phyloP scores from a whole-genome alignment of 2,113 vertebrate genomes.

The Oceanites oceanicus region DNA sequence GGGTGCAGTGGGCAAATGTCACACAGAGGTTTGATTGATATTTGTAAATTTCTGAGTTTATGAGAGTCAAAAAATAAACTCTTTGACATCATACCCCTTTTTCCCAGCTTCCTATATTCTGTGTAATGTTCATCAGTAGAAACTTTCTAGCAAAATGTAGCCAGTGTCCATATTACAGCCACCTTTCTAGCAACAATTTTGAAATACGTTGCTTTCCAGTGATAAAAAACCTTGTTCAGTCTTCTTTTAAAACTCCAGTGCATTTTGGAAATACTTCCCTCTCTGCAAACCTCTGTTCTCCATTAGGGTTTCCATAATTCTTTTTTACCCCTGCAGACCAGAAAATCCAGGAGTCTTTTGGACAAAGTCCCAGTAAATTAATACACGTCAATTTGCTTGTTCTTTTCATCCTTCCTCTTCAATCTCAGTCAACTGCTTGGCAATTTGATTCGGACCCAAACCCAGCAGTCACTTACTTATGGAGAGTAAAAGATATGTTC shows the following conservation, averaged over 20 bases:
- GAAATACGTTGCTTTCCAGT: background rate
- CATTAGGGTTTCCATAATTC: background rate
- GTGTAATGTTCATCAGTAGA: background rate
- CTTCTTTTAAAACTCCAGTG: background rate
- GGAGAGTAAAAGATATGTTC: background rate
- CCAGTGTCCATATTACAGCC: background rate
- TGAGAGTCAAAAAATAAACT: background rate
- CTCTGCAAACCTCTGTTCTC: background rate
- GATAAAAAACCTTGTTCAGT: background rate
- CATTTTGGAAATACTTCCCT: background rate
- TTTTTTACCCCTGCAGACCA: background rate
- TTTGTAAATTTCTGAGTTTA: background rate
- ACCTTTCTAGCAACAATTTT: background rate
- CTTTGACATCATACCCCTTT: fast-evolving
- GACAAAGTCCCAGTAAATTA: background rate
- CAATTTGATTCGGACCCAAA: background rate
- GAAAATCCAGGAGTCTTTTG: background rate
- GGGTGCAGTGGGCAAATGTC: background rate
- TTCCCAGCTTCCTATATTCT: background rate
- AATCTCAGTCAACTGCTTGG: background rate
- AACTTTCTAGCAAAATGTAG: background rate
- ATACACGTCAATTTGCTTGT: background rate
- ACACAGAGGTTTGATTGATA: background rate
- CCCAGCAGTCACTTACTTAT: background rate
- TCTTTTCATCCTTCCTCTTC: background rate